phyloP scores from a whole-genome alignment of 2,113 vertebrate genomes.

The Conger conger region DNA sequence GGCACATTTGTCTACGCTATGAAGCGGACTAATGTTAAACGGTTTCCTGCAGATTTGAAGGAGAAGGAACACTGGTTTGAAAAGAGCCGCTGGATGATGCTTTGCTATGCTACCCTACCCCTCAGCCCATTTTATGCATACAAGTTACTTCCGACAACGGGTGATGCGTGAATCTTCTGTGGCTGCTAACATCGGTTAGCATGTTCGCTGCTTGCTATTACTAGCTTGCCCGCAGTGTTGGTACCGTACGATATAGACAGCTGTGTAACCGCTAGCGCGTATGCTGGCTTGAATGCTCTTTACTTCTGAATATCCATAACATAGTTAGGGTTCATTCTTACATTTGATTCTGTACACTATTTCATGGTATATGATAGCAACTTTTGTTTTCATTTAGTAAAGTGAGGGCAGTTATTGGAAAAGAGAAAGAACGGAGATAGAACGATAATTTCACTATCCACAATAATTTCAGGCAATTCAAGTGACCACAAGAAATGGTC shows the following conservation, averaged over 20 bases:
- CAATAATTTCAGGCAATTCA: background rate
- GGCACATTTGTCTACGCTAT: background rate
- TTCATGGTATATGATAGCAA: background rate
- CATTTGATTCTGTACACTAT: too few relatives aligned
- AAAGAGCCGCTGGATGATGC: background rate
- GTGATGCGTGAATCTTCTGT: background rate
- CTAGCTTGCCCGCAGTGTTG: background rate
- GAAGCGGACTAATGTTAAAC: background rate
- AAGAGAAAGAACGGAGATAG: background rate
- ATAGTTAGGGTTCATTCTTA: too few relatives aligned
- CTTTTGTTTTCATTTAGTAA: background rate
- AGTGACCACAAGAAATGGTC: background rate
- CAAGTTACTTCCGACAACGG: background rate
- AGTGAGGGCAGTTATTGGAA: background rate
- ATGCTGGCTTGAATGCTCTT: too few relatives aligned
- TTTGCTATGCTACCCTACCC: background rate
- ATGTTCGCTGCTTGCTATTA: background rate
- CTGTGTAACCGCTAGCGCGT: too few relatives aligned
- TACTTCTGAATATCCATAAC: too few relatives aligned
- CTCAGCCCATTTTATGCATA: background rate
- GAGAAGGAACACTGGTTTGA: background rate
- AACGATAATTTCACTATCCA: background rate
- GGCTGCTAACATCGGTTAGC: background rate
- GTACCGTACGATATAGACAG: too few relatives aligned
- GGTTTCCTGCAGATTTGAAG: background rate